These are phyloP conservation scores for Erethizon dorsatum DNA, from an alignment of 2,797 vertebrate genomes.

Conservation along the genomic window DNA sequence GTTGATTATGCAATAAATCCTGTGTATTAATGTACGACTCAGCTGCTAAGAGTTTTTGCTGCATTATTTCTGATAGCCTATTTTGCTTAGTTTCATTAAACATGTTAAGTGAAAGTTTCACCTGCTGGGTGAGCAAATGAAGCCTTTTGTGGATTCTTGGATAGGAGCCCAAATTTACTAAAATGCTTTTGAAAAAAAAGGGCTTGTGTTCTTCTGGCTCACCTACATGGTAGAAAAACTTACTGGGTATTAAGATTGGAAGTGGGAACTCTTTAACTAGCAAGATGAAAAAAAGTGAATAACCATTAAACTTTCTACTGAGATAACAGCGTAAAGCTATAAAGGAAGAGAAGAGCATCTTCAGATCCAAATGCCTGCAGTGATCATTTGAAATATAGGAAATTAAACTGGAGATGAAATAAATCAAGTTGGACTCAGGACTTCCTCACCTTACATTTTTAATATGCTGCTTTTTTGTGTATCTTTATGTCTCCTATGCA, in stretches of 20 bases:
- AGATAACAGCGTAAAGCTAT: constrained; percentile 50
- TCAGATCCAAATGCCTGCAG: constrained; percentile 58
- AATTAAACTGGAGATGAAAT: constrained; percentile 44
- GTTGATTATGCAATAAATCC: constrained; percentile 52
- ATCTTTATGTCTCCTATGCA: not conserved
- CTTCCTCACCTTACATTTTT: not conserved
- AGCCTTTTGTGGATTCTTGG: constrained; percentile 65
- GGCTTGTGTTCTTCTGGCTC: constrained; percentile 23
- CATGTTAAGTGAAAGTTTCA: constrained; percentile 67
- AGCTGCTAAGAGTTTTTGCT: not conserved
- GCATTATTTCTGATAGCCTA: constrained; percentile 41
- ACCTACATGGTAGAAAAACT: constrained; percentile 49
- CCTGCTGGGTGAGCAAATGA: constrained; percentile 55
- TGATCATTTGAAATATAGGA: constrained; percentile 52
- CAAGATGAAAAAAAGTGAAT: not conserved
- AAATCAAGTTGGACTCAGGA: not conserved
- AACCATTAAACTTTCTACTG: constrained; percentile 71
- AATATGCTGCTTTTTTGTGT: not conserved
- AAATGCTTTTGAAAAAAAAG: constrained; percentile 61
- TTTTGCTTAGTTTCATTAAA: constrained; percentile 45
- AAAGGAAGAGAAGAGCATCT: constrained; percentile 64
- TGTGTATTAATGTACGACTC: constrained; percentile 19
- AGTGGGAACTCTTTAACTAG: not conserved
- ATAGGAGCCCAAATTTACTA: constrained; percentile 38
- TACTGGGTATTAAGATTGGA: constrained; percentile 1